Evolutionary conservation across 2,797 vertebrate species (phyloP).

Genomic region (Onychomys leucogaster): DNA sequence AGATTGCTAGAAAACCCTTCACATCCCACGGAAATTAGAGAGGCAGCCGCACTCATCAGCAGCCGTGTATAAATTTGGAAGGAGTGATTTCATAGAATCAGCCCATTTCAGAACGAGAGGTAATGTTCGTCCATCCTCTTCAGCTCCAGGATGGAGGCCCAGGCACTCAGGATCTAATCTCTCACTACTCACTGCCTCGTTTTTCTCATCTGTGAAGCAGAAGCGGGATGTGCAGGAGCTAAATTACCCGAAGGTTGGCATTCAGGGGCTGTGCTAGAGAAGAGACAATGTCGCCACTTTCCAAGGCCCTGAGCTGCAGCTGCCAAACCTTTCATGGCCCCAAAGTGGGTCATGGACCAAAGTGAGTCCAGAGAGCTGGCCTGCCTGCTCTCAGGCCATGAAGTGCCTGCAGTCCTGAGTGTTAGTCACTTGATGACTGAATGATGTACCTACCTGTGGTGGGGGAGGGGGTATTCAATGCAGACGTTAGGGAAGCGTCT

Average conservation of each 20-base stretch:
- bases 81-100: slow-evolving; percentile 66
- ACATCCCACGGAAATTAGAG: slow-evolving; percentile 36
- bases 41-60: slow-evolving; percentile 62
- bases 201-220: not conserved
- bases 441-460: slow-evolving; percentile 42
- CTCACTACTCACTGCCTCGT: not conserved
- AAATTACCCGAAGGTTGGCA: not conserved
- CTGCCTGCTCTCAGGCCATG: not conserved
- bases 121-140: slow-evolving; percentile 6
- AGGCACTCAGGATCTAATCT: slow-evolving; percentile 30
- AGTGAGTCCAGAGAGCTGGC: not conserved
- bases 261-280: not conserved
- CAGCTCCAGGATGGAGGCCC: not conserved
- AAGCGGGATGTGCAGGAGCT: not conserved
- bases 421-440: not conserved
- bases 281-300: rapidly evolving
- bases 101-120: slow-evolving; percentile 38
- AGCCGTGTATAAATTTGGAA: slow-evolving; percentile 58
- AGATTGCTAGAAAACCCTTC: slow-evolving; percentile 69
- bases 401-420: not conserved
- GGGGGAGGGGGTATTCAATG: not conserved
- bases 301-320: not conserved
- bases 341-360: not conserved
- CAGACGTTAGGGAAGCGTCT: slow-evolving; percentile 64
- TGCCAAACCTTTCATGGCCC: not conserved